phyloP scores from a whole-genome alignment of 2,797 vertebrate genomes.

The Pangasius djambal region DNA sequence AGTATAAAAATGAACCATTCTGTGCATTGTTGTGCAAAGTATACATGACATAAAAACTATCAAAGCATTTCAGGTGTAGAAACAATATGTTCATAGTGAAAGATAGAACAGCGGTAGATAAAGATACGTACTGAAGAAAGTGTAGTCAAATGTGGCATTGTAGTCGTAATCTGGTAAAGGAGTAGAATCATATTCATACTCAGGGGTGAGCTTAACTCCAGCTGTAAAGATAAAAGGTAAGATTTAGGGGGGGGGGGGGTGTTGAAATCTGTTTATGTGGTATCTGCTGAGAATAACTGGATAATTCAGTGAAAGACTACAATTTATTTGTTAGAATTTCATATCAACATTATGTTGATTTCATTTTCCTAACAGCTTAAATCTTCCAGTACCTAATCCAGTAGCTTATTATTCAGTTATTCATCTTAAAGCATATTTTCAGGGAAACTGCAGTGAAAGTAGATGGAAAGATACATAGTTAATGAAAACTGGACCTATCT shows the following conservation, averaged over 20 bases:
- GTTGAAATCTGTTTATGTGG: not conserved
- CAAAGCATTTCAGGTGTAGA: not conserved
- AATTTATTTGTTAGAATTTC: not conserved
- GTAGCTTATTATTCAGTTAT: not conserved
- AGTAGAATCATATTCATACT: slow-evolving; percentile 51
- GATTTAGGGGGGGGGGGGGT: not conserved
- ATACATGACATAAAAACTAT: not conserved
- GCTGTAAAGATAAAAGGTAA: slow-evolving; percentile 32
- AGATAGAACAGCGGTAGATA: not conserved
- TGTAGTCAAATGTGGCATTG: slow-evolving; percentile 68
- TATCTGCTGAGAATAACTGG: not conserved
- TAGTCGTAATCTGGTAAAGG: slow-evolving; percentile 66
- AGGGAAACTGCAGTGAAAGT: not conserved
- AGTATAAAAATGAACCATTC: not conserved
- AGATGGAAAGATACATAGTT: not conserved
- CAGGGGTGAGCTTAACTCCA: not conserved
- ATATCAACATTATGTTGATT: not conserved
- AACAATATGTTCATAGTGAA: not conserved
- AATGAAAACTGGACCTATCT: not conserved
- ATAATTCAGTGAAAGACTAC: not conserved
- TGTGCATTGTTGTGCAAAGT: not conserved
- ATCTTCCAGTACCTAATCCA: not conserved
- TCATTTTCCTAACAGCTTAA: not conserved
- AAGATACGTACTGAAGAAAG: slow-evolving; percentile 71
- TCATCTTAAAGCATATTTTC: not conserved